Conservation (phyloP, 2,797 vertebrate species). For the Coluber constrictor region DNA sequence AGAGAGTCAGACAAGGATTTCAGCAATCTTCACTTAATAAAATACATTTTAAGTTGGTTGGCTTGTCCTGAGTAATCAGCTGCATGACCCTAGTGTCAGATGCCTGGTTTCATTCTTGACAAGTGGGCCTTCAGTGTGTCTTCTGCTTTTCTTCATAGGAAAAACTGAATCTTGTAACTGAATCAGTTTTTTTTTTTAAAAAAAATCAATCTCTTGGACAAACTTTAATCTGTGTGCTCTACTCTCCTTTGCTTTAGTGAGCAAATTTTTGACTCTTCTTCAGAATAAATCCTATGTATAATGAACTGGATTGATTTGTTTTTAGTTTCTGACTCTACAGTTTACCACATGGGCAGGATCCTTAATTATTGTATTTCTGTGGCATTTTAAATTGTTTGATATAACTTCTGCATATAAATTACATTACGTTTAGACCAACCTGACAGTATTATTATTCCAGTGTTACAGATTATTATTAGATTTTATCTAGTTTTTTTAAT, state of each 20-base stretch:
- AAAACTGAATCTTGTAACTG: not conserved
- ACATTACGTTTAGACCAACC: not conserved
- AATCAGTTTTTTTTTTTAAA: not conserved
- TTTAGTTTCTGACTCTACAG: conserved; percentile 45
- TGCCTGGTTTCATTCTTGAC: conserved; percentile 48
- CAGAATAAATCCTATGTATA: not conserved
- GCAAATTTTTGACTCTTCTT: not conserved
- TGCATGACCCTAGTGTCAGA: conserved; percentile 46
- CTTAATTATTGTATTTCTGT: conserved; percentile 9
- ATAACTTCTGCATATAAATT: not conserved
- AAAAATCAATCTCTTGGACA: not conserved
- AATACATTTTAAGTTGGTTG: conserved; percentile 52
- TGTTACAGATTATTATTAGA: not conserved
- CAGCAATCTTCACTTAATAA: conserved; percentile 47
- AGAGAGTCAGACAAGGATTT: conserved; percentile 48
- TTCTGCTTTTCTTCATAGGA: conserved; percentile 27
- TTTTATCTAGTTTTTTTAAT: not conserved
- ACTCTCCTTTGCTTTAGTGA: not conserved
- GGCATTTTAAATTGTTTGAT: not conserved
- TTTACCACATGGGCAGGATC: conserved; percentile 33
- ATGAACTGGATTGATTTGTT: not conserved
- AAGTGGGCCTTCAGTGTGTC: conserved; percentile 52
- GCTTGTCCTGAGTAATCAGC: conserved; percentile 57
- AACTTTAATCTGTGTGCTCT: not conserved
- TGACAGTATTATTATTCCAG: not conserved